Evolutionary conservation across 2,888 invertebrate genomes (phyloP).

Genomic region (Gerris lacustris): DNA sequence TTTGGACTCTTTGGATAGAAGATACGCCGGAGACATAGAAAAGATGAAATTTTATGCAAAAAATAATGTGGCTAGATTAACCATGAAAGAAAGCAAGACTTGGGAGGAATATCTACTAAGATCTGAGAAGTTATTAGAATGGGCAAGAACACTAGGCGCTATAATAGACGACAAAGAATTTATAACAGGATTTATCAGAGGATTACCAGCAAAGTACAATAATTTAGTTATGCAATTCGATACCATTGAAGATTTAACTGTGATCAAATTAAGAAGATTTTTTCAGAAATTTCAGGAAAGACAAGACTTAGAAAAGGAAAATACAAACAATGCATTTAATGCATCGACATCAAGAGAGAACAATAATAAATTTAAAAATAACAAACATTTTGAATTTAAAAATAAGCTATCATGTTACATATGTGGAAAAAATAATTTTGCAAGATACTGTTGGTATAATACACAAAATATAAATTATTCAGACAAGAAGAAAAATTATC

Average conservation of each 20-base stretch:
- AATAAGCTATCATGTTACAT: too few relatives aligned
- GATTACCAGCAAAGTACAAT: conserved; percentile 1
- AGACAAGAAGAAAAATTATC: too few relatives aligned
- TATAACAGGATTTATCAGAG: background rate
- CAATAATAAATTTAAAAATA: background rate
- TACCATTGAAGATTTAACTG: background rate
- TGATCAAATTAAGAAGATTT: background rate
- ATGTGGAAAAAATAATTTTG: too few relatives aligned
- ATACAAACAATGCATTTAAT: background rate
- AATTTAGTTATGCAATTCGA: background rate
- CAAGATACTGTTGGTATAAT: too few relatives aligned
- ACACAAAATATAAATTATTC: too few relatives aligned
- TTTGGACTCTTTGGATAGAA: background rate
- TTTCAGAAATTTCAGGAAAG: background rate
- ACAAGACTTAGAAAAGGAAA: background rate
- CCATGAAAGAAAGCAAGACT: background rate
- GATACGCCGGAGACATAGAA: background rate
- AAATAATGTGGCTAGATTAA: background rate
- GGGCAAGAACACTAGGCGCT: background rate
- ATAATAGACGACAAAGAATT: background rate
- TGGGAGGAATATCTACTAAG: background rate
- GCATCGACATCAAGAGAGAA: background rate
- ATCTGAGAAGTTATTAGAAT: background rate
- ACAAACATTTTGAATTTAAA: too few relatives aligned
- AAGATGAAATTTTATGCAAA: background rate